phyloP scores from a whole-genome alignment of 2,113 vertebrate genomes.

The Thymallus thymallus region DNA sequence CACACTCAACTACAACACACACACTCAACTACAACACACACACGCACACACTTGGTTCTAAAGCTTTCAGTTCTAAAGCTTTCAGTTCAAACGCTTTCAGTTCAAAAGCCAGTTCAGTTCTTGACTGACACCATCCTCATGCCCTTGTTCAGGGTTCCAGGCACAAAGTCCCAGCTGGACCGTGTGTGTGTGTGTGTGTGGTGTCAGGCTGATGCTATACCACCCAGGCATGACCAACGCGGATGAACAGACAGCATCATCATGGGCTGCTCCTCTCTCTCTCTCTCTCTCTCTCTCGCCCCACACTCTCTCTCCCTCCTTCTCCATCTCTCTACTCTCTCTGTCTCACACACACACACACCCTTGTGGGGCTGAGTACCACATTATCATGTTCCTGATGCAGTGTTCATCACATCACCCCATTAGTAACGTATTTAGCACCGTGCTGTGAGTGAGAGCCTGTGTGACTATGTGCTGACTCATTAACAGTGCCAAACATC shows the following conservation, averaged over 20 bases:
- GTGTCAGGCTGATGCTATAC: constrained; percentile 42
- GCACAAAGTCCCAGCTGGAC: constrained; percentile 7
- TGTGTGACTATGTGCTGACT: constrained; percentile 11
- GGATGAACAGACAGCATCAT: not conserved
- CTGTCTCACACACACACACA: not conserved
- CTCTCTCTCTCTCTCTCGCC: not conserved
- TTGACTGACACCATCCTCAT: too few relatives aligned
- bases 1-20: too few relatives aligned
- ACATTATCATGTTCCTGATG: constrained; percentile 16
- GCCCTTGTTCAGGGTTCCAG: not conserved
- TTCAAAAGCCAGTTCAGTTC: too few relatives aligned
- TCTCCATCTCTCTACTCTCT: not conserved
- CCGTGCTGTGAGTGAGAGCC: not conserved
- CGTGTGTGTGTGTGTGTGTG: not conserved
- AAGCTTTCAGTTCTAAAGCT: too few relatives aligned
- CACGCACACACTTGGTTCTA: not conserved
- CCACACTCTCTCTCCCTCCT: not conserved
- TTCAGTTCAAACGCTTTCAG: too few relatives aligned
- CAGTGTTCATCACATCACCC: constrained; percentile 13
- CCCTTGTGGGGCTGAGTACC: not conserved
- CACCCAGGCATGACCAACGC: constrained; percentile 45
- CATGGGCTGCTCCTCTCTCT: not conserved
- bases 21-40: too few relatives aligned
- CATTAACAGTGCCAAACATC: constrained; percentile 9
- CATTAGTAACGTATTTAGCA: too few relatives aligned